Base-by-base conservation (phyloP, 2,797 vertebrate species). In the Yasuhikotakia modesta region DNA sequence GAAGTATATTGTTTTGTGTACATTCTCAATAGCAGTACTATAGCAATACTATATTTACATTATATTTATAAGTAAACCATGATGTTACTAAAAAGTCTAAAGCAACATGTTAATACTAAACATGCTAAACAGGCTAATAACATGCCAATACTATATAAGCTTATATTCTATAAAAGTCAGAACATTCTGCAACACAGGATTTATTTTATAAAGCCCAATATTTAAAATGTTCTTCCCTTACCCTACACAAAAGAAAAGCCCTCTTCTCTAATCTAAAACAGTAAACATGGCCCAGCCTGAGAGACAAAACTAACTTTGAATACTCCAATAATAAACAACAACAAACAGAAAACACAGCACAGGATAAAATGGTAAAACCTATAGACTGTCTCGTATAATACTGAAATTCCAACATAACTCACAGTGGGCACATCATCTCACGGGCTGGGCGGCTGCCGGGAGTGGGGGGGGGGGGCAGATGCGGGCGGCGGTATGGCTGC, bases 371-470 rank as follows among this genome's bases (percentile, higher is more conserved):
- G 71, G 83, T 79, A 84, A 87, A 89, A 88, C 82, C 71, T 66
- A 84, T 82, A 92, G 93, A 78, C 93, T 94, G 95, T 94, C 95
- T 94, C 92, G 93, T 93, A 93, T 93, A 94, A 95, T 94, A 94
- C 93, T 92, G 92, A 94, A 94, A 93, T 95, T 93, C 90, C 89
- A 89, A 95, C 94, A 97, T 98, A 97, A 98, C 93, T 98, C 97
- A 97, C 89, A 90, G 83, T 85, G 90, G 95, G 95, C 94, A 96
- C 94, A 95, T 97, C 96, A 97, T 97, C 95, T 95, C 90, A 92
- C 88, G 90, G 93, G 79, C 74, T 67, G 81, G 81, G 66, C 16
- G 78, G 82, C 63, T 76, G 76, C 86, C 2, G 77, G 19, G 70
- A 82, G 86, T 76, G 76, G 6, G 6, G 82, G 80, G 35, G 35